Percentiles rank a stretch among this genome's conserved stretches.
These are phyloP conservation scores for Harpalus rubripes DNA, from an alignment of 2,888 invertebrate genomes.

Conservation along the genomic window DNA sequence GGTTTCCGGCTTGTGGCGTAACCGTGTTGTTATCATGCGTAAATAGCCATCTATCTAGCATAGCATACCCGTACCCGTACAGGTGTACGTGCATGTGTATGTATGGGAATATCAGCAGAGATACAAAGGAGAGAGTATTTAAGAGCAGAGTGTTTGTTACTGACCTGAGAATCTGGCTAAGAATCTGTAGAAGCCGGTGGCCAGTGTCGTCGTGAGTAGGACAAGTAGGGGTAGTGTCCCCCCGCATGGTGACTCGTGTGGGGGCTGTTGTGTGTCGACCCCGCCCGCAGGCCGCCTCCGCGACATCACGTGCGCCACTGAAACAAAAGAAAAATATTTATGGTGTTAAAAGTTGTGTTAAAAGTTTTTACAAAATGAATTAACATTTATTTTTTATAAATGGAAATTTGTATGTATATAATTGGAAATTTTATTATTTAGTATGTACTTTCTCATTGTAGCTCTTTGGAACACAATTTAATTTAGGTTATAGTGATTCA, in stretches of 20 bases:
- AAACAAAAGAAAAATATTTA: conserved; percentile 71
- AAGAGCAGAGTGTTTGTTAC: conserved; percentile 69
- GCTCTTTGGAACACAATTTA: no score
- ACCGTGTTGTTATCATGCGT: conserved; percentile 39
- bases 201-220: conserved; percentile 72
- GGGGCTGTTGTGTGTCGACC: conserved; percentile 70
- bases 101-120: no score
- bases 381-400: no score
- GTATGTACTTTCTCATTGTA: no score
- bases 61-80: not conserved
- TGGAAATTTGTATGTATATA: no score
- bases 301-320: conserved; percentile 79
- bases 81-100: not conserved
- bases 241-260: conserved; percentile 70
- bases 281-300: conserved; percentile 74
- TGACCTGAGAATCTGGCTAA: conserved; percentile 82
- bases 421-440: no score
- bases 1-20: conserved; percentile 47
- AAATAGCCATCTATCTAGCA: conserved; percentile 40
- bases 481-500: no score
- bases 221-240: conserved; percentile 73
- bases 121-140: not conserved
- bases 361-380: not conserved
- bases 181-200: conserved; percentile 79
- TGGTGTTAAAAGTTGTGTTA: not conserved